Conservation (phyloP, 2,888 invertebrate genomes). For the Orgyia antiqua region DNA sequence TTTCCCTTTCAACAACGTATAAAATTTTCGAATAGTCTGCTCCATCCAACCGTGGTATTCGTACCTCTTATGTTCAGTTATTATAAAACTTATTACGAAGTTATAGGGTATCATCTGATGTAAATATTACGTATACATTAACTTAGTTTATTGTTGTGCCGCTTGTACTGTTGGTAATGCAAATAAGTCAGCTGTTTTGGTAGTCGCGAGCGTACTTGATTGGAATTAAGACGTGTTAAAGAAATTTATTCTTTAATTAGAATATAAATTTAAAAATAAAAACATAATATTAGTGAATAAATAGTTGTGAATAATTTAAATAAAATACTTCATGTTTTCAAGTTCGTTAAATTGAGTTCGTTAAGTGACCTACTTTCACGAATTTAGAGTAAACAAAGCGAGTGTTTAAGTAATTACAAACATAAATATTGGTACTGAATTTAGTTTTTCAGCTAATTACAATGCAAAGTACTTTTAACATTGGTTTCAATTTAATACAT, state of each 20-base stretch:
- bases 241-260: conserved; percentile 7
- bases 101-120: conserved; percentile 41
- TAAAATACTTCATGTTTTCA: conserved; percentile 21
- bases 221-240: conserved; percentile 44
- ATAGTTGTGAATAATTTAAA: conserved; percentile 9
- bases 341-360: conserved; percentile 10
- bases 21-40: conserved; percentile 68
- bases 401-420: too few species aligned
- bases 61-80: conserved; percentile 37
- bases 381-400: too few species aligned
- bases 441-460: too few species aligned
- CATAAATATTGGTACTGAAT: too few species aligned
- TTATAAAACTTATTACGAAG: conserved; percentile 36
- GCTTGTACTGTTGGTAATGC: conserved; percentile 66
- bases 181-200: conserved; percentile 75
- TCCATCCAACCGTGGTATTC: conserved; percentile 56
- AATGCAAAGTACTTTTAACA: too few species aligned
- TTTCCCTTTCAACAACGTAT: conserved; percentile 42
- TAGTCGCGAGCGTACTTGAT: conserved; percentile 46
- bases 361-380: conserved; percentile 15
- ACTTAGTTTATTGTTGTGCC: conserved; percentile 27
- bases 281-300: conserved; percentile 5
- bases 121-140: conserved; percentile 31
- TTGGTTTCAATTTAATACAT: too few species aligned
- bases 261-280: conserved; percentile 1